Base-by-base conservation (phyloP, 2,888 invertebrate species). In the Aradus depressus region DNA sequence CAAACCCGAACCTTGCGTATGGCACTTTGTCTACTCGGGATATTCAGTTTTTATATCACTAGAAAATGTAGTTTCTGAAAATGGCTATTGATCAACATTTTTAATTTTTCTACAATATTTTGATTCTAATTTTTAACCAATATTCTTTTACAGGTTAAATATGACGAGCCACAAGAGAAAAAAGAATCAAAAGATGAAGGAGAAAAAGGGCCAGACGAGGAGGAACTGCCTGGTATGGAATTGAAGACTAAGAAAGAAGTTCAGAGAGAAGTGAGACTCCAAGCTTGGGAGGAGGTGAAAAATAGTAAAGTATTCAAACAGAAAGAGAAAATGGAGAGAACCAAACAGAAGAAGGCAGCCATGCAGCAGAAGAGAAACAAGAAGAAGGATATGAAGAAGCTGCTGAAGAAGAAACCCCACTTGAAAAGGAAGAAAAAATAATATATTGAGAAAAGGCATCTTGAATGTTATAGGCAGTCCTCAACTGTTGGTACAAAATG, bases 271-370 rank as follows among this genome's bases (percentile, higher is more conserved):
- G 71, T 84, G 6, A 83, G 82, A 61, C 77, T 77, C 57, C 77
- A 81, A 64, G 82, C 84, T 0, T 73, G 81, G 0, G 80, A 81
- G 61, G 79, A 79, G 64, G 73, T 86, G 14, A 77, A 84, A 62
- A 81, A 82, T 59, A 87, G 84, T 63, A 85, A 82, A 72, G 75
- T 77, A 1, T 86, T 81, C 62, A 80, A 83, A 69, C 75, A 75
- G 68, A 85, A 87, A 63, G 80, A 77, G 60, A 80, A 78, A 64
- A 62, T 84, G 22, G 60, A 63, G 43, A 56, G 54, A 25, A 55
- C 58, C 23, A 63, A 62, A 50, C 84, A 84, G 63, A 80, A 74
- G 60, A 85, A 83, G 65, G 79, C 79, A 63, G 73, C 79, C 1
- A 65, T 68, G 60, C 68, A 70, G 32, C 65, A 70, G 58, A 70